Base-by-base conservation (phyloP, 2,888 invertebrate genomes). In the Limnephilus lunatus region DNA sequence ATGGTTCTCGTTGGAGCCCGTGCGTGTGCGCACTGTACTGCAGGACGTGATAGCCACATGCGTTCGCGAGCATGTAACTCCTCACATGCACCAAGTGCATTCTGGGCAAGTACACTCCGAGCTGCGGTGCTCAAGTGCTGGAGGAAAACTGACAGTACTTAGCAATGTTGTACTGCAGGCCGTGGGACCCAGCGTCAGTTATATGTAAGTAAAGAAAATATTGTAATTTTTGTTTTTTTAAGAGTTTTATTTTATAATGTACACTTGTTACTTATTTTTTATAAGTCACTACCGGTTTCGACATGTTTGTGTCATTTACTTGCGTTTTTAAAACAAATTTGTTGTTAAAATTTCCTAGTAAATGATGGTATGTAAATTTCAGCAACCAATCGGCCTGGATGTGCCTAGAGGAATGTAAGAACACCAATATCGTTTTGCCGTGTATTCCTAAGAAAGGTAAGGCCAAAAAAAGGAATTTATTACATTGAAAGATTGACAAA, bases 331-430 rank as follows among this genome's bases (percentile, higher is more conserved):
- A 44, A 44, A 44, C 44, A 12, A 44, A 44, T 82, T 82, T 31
- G 0, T 31, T 31, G 30, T 82, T 32, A 31, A 82, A 82, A 9
- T 68, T 68, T 35, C 12, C 25, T 14, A 2, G 15, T 25, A 83
- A 89, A 91, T 88, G 11, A 15, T 31, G 32, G 7, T 14, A 39
- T 53, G 25, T 25, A 4, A 80, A 80, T 92, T 93, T 89, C 81
- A 93, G 93, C 9, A 89, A 87, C 25, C 92, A 93, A 89, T 91
- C 92, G 32, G 91, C 90, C 39, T 93, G 93, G 93, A 68, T 39
- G 32, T 93, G 93, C 31, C n/a, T 39, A n/a, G 93, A 91, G 82
- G 89, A 93, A 32, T 93, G 93, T 30, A 86, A 86, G 2, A 87
- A 93, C 81, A 85, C 44, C 9, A 30, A 31, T 44, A 31, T 89